phyloP scores from a whole-genome alignment of 2,888 invertebrate species.

The Apotomis turbidana region DNA sequence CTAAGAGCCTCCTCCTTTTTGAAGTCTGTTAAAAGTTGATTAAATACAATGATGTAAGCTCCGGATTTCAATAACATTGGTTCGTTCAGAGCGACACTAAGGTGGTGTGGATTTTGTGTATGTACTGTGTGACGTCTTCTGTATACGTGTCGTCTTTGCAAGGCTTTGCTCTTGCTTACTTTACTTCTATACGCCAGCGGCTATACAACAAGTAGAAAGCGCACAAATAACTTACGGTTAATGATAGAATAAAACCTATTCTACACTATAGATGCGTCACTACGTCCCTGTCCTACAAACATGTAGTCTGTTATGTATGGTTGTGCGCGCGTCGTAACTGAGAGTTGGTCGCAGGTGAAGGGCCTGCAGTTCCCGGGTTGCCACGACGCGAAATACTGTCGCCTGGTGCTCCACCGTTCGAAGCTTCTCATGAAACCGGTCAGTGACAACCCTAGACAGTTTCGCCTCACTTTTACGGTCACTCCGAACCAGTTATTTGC shows the following conservation, averaged over 20 bases:
- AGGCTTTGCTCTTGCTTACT: conserved; percentile 69
- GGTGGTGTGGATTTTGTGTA: conserved; percentile 72
- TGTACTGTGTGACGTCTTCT: conserved; percentile 51
- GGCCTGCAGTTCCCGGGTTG: conserved; percentile 98
- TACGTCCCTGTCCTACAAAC: conserved; percentile 13
- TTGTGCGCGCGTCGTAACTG: conserved; percentile 62
- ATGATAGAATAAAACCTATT: conserved; percentile 3
- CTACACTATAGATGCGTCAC: conserved; percentile 5
- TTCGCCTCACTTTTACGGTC: conserved; percentile 49
- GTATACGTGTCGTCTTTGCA: conserved; percentile 65
- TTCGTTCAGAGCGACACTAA: conserved; percentile 60
- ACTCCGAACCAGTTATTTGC: conserved; percentile 59
- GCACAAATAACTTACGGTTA: conserved; percentile 18
- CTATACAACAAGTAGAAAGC: conserved; percentile 22
- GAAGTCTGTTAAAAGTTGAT: too few species aligned
- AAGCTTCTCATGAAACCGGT: conserved; percentile 98
- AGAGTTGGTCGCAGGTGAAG: conserved; percentile 91
- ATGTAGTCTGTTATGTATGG: conserved; percentile 48
- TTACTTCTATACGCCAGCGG: conserved; percentile 32
- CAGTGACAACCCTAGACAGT: conserved; percentile 82
- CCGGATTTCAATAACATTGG: conserved; percentile 49
- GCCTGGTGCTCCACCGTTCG: conserved; percentile 98
- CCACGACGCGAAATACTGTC: conserved; percentile 97
- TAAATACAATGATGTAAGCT: neutral
- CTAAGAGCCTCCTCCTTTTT: too few species aligned